phyloP scores from a whole-genome alignment of 1,140 invertebrate genomes.

The Triops longicaudatus region DNA sequence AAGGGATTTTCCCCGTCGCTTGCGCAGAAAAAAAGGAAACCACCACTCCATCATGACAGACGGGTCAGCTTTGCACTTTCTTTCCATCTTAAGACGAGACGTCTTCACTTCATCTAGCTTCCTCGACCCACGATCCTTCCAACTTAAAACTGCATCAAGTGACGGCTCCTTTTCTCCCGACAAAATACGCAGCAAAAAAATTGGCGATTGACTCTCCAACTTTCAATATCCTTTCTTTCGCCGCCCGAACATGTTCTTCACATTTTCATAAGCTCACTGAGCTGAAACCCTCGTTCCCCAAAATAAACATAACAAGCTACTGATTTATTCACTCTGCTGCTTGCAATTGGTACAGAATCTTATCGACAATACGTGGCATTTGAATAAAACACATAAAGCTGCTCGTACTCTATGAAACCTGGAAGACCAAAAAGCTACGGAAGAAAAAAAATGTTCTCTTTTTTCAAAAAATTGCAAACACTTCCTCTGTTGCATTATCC shows the following conservation, averaged over 20 bases:
- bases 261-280: too few relatives aligned
- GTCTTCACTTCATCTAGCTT: background rate
- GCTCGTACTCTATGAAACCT: too few relatives aligned
- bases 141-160: background rate
- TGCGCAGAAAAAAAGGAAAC: background rate
- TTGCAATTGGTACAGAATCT: too few relatives aligned
- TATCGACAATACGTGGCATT: too few relatives aligned
- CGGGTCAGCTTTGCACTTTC: conserved; percentile 1
- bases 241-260: too few relatives aligned
- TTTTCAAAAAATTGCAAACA: background rate
- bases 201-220: too few relatives aligned
- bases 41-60: background rate
- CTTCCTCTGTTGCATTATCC: background rate
- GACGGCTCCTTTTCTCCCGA: background rate
- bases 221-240: too few relatives aligned
- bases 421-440: background rate
- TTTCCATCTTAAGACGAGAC: background rate
- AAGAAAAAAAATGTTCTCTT: background rate
- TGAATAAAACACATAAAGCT: too few relatives aligned
- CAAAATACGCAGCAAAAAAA: too few relatives aligned
- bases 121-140: background rate
- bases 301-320: too few relatives aligned
- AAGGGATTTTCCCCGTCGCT: background rate
- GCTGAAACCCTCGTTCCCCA: too few relatives aligned
- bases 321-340: too few relatives aligned